Evolutionary conservation across 1,140 invertebrate species (phyloP).

Genomic region (Rhopalosiphum maidis): DNA sequence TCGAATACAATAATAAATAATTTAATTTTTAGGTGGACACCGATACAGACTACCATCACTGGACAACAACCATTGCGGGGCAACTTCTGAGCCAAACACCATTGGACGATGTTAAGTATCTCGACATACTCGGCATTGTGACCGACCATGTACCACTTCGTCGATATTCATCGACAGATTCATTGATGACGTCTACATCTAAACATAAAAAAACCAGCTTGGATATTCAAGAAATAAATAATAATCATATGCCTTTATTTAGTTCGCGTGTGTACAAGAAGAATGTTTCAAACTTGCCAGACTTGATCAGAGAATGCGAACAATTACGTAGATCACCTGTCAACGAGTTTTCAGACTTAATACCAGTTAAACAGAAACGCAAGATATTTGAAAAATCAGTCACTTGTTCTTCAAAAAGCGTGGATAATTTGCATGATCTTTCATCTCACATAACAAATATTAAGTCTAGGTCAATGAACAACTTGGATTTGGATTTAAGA

Average conservation of each 20-base stretch:
- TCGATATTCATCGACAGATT: neutral
- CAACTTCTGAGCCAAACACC: constrained; percentile 71
- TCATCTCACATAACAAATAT: constrained; percentile 62
- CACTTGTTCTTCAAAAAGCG: constrained; percentile 65
- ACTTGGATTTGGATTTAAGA: constrained; percentile 65
- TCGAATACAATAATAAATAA: neutral
- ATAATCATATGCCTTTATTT: neutral
- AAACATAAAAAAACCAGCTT: constrained; percentile 29
- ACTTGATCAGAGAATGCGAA: constrained; percentile 48
- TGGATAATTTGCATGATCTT: constrained; percentile 55
- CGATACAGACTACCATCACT: constrained; percentile 69
- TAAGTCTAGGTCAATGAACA: constrained; percentile 69
- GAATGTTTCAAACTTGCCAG: constrained; percentile 24
- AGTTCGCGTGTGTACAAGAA: constrained; percentile 24
- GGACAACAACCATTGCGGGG: constrained; percentile 70
- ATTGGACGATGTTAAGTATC: constrained; percentile 67
- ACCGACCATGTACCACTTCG: constrained; percentile 59
- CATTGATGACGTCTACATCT: neutral
- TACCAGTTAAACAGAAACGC: constrained; percentile 69
- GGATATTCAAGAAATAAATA: constrained; percentile 35
- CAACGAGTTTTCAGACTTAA: constrained; percentile 50
- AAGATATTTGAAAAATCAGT: constrained; percentile 70
- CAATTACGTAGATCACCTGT: constrained; percentile 17
- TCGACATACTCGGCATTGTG: constrained; percentile 64
- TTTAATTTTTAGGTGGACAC: constrained; percentile 65